Percentiles rank a stretch among this genome's conserved stretches.
Evolutionary conservation across 1,140 invertebrate species (phyloP).

Genomic region (Odontomachus brunneus): DNA sequence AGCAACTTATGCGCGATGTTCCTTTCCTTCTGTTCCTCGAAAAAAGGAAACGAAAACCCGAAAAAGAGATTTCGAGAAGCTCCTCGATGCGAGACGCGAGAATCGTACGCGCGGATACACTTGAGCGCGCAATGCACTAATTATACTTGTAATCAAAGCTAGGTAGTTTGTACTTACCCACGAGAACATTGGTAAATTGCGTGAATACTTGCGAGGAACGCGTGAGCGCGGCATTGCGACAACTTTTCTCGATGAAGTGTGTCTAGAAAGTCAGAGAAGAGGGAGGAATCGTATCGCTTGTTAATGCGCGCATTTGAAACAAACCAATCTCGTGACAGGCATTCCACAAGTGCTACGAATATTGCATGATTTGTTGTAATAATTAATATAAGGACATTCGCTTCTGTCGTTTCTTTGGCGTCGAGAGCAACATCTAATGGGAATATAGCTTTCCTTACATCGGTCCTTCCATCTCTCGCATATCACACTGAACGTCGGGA

Average conservation of each 20-base stretch:
- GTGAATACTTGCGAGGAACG: background rate
- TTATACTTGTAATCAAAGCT: conserved; percentile 37
- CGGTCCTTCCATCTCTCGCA: conserved; percentile 9
- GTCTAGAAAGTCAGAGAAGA: conserved; percentile 1
- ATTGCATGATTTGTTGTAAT: conserved; percentile 71
- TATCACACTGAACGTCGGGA: conserved; percentile 36
- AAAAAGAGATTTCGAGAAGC: conserved; percentile 2
- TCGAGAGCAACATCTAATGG: conserved; percentile 65
- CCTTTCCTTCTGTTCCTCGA: background rate
- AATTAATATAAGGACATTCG: conserved; percentile 66
- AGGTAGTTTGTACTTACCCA: conserved; percentile 47
- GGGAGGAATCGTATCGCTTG: conserved; percentile 34
- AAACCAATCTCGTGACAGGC: conserved; percentile 71
- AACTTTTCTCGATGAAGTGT: conserved; percentile 60
- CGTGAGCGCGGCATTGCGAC: background rate
- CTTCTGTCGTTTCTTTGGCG: conserved; percentile 46
- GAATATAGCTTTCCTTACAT: conserved; percentile 43
- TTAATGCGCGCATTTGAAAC: conserved; percentile 53
- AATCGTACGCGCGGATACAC: background rate
- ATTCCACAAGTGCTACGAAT: conserved; percentile 78
- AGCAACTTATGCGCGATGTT: conserved; percentile 23
- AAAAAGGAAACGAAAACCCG: too few relatives aligned
- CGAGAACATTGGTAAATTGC: conserved; percentile 12
- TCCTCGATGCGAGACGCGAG: background rate
- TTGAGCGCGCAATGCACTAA: background rate